Conservation (phyloP, 1,140 invertebrate species). For the Reticulitermes speratus region DNA sequence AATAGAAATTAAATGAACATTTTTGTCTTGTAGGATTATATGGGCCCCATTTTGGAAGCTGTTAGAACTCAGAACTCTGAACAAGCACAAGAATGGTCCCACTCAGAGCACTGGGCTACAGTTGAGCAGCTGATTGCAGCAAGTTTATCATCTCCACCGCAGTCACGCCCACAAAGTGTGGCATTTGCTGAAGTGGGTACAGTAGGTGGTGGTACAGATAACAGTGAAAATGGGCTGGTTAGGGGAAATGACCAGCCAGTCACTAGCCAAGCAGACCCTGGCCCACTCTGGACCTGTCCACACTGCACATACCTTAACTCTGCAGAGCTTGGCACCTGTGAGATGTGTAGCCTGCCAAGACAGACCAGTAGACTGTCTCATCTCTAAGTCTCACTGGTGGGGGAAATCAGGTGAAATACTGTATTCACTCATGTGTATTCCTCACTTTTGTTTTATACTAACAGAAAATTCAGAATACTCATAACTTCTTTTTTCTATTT, state of each 20-base stretch:
- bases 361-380: conserved; percentile 42
- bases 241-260: conserved; percentile 34
- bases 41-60: conserved; percentile 74
- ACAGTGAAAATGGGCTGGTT: conserved; percentile 34
- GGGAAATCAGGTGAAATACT: neutral
- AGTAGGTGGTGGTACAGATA: conserved; percentile 32
- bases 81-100: conserved; percentile 73
- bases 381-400: neutral
- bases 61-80: conserved; percentile 68
- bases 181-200: conserved; percentile 11
- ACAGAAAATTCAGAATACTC: neutral
- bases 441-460: neutral
- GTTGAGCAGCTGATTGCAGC: conserved; percentile 81
- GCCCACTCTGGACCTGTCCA: conserved; percentile 80
- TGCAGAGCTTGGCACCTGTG: conserved; percentile 70
- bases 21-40: conserved; percentile 60
- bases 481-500: neutral
- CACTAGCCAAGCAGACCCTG: conserved; percentile 42
- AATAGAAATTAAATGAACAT: neutral
- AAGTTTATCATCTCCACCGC: conserved; percentile 52
- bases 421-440: neutral
- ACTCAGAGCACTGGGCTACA: conserved; percentile 82
- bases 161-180: conserved; percentile 30
- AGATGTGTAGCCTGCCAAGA: conserved; percentile 90
- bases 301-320: conserved; percentile 93